phyloP scores from a whole-genome alignment of 2,888 invertebrate genomes.

The Polydrusus tereticollis region DNA sequence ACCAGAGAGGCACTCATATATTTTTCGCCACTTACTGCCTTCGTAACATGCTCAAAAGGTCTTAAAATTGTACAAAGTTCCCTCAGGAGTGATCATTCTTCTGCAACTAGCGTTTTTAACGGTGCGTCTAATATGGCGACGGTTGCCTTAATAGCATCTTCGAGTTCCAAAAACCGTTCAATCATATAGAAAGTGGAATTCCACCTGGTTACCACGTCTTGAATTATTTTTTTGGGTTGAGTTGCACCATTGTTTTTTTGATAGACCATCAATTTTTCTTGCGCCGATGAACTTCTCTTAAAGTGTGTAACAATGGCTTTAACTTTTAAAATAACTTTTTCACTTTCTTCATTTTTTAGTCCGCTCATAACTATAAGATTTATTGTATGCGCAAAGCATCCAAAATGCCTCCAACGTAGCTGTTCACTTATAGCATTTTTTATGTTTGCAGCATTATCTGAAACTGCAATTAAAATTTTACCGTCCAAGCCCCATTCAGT shows the following conservation, averaged over 20 bases:
- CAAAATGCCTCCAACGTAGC: conserved; percentile 43
- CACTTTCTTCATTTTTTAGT: neutral
- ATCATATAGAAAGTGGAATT: neutral
- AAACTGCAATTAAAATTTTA: conserved; percentile 10
- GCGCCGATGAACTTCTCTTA: conserved; percentile 35
- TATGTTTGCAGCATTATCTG: conserved; percentile 16
- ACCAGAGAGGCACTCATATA: neutral
- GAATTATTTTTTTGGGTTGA: neutral
- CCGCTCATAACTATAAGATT: conserved; percentile 1
- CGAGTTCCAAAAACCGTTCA: neutral
- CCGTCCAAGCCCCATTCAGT: neutral
- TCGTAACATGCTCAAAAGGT: conserved; percentile 18
- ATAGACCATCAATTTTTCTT: neutral
- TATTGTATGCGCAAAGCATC: conserved; percentile 16
- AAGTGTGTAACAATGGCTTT: neutral
- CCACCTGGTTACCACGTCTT: neutral
- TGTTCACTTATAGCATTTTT: neutral
- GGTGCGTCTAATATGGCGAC: conserved; percentile 46
- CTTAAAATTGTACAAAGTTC: conserved; percentile 47
- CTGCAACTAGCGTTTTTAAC: conserved; percentile 31
- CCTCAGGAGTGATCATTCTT: conserved; percentile 45
- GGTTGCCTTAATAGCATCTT: conserved; percentile 17
- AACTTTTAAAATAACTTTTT: neutral
- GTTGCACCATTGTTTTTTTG: neutral
- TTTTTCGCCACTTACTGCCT: neutral